These are phyloP conservation scores for Anser brachyrhynchus DNA, from an alignment of 2,113 vertebrate species.

Conservation along the genomic window DNA sequence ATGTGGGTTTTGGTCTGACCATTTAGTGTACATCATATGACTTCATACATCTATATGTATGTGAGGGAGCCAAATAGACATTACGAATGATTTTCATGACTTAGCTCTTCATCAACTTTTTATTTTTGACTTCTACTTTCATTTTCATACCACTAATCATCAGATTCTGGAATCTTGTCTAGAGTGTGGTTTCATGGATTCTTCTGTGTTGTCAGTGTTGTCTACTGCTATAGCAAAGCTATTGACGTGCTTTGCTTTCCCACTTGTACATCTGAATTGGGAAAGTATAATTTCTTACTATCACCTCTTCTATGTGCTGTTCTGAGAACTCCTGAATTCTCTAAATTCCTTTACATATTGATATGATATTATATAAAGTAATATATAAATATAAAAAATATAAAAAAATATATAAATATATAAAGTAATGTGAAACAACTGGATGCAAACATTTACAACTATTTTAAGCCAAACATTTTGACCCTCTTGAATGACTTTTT, in stretches of 20 bases:
- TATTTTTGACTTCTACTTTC: not conserved
- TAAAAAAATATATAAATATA: too few relatives aligned
- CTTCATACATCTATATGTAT: not conserved
- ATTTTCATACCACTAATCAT: not conserved
- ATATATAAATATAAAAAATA: too few relatives aligned
- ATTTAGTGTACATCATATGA: not conserved
- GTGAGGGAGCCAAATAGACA: not conserved
- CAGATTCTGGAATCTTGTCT: not conserved
- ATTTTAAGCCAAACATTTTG: not conserved
- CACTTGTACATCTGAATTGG: not conserved
- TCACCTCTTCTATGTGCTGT: not conserved
- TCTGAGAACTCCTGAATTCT: not conserved
- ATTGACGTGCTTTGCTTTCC: not conserved
- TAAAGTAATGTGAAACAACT: not conserved
- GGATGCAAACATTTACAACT: not conserved
- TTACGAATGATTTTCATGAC: not conserved
- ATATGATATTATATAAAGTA: not conserved
- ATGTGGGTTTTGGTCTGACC: not conserved
- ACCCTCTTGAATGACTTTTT: not conserved
- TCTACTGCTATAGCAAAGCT: not conserved
- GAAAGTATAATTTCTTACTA: not conserved
- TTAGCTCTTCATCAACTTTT: not conserved
- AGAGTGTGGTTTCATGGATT: not conserved
- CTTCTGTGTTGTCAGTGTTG: not conserved
- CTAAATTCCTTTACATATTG: not conserved